phyloP scores from a whole-genome alignment of 2,888 invertebrate species.

The Iphiclides podalirius region DNA sequence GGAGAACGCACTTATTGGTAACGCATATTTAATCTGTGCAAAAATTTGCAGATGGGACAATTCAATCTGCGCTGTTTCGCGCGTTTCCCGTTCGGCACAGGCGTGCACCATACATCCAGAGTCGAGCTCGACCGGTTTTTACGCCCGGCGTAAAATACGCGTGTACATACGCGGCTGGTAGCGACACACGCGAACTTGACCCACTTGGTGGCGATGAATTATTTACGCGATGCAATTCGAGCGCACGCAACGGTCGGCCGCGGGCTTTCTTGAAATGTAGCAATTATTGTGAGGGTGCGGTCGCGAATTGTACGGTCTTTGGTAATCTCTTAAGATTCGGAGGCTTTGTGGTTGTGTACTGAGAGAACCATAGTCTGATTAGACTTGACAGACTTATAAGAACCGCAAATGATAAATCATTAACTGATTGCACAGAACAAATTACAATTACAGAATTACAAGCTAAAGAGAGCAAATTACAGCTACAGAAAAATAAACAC shows the following conservation, averaged over 20 bases:
- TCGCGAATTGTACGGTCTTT: constrained; percentile 23
- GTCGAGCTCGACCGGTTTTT: constrained; percentile 22
- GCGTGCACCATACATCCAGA: constrained; percentile 3
- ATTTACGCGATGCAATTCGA: constrained; percentile 45
- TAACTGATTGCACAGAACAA: too few species aligned
- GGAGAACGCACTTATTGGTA: too few species aligned
- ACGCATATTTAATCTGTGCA: background rate
- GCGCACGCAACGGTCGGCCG: constrained; percentile 32
- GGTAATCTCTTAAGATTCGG: too few species aligned
- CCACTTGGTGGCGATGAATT: constrained; percentile 56
- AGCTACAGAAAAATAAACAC: too few species aligned
- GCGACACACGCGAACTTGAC: constrained; percentile 61
- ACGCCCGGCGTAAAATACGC: constrained; percentile 5
- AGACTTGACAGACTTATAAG: too few species aligned
- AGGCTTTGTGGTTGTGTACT: too few species aligned
- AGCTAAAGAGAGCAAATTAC: too few species aligned
- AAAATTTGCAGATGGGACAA: constrained; percentile 5
- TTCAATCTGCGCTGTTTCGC: constrained; percentile 8
- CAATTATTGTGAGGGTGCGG: constrained; percentile 29
- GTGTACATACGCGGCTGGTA: constrained; percentile 19
- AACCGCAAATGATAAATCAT: too few species aligned
- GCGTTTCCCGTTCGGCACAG: constrained; percentile 1
- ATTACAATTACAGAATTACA: too few species aligned
- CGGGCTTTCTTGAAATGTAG: constrained; percentile 34
- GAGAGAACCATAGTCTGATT: too few species aligned